Conservation (phyloP, 2,888 invertebrate species). For the Mythimna pallens region DNA sequence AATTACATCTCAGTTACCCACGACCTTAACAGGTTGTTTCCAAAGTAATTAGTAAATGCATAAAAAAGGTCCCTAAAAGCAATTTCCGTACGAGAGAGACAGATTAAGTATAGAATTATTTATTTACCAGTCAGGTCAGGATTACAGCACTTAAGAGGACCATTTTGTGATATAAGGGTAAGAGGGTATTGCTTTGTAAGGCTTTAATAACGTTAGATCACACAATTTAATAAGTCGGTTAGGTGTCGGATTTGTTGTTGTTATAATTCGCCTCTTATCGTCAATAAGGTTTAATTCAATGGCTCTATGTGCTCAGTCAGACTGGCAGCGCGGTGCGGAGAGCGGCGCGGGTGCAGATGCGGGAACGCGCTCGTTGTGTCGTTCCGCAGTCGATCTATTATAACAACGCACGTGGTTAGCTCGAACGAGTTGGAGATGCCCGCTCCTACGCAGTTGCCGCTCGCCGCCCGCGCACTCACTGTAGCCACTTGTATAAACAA, state of each 20-base stretch:
- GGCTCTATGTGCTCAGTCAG: too few species aligned
- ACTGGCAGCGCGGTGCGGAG: too few species aligned
- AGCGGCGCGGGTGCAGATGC: too few species aligned
- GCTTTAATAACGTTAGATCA: constrained; percentile 17
- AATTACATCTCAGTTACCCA: constrained; percentile 18
- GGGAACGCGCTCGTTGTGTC: too few species aligned
- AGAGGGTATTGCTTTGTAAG: constrained; percentile 26
- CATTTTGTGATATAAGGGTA: constrained; percentile 52
- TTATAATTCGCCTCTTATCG: not conserved
- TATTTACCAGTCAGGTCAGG: constrained; percentile 60
- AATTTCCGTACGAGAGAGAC: constrained; percentile 57
- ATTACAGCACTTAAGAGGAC: constrained; percentile 57
- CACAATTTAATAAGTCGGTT: not conserved
- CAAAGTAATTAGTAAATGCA: constrained; percentile 61
- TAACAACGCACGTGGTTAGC: too few species aligned
- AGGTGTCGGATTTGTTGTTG: constrained; percentile 11
- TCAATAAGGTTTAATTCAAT: too few species aligned
- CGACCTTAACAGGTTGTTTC: constrained; percentile 44
- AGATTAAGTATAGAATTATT: constrained; percentile 66
- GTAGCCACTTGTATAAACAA: too few species aligned
- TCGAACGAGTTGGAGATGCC: too few species aligned
- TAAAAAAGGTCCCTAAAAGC: constrained; percentile 64
- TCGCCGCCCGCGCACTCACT: too few species aligned
- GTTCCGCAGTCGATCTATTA: too few species aligned
- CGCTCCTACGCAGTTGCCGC: too few species aligned